Evolutionary conservation across 2,797 vertebrate species (phyloP), one percentile per base, ranked within the genome.

Genomic region (Epinephelus malabaricus): DNA sequence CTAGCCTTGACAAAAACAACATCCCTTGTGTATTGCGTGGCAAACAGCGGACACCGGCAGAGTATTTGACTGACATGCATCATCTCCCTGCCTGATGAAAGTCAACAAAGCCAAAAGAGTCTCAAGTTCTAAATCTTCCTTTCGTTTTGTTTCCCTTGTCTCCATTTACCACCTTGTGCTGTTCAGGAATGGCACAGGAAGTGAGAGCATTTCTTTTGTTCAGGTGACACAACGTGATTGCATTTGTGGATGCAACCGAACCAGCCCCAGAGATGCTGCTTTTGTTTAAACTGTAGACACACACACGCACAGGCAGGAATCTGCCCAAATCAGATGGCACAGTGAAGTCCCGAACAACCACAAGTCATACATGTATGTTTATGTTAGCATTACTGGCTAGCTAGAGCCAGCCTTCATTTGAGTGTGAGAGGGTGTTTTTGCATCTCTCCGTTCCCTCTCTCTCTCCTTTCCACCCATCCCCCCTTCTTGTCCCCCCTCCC

Each of bases 301-400:
- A 49, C 38, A 54, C 11, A 34, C 27, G 27, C 34, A 55, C 60
- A 50, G 63, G 67, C 62, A 50, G 46, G 59, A 62, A 30, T 49
- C 43, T 10, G n/a, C 23, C 56, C 69, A 10, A 18, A 62, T 40
- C 56, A 76, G 19, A 69, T 13, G 21, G 38, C 54, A 19, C 60
- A 27, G 43, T 21, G 23, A 40, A 0, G 23, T 38, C 38, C 55
- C 14, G 18, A n/a, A 7, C n/a, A 64, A 54, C 12, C 51, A 43
- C 59, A 72, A 6, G 56, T 73, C 74, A 64, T 69, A 55, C 40
- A 38, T 30, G 30, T 70, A 90, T 95, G 95, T 92, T 86, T 89
- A 53, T 85, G 91, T 93, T 83, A 95, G 94, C 94, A 91, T 49
- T 61, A 61, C 71, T 63, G 68, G 84, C 82, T 87, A 82, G 79